Base-by-base conservation (phyloP, 1,140 invertebrate genomes). In the Pseudomyrmex sp. region DNA sequence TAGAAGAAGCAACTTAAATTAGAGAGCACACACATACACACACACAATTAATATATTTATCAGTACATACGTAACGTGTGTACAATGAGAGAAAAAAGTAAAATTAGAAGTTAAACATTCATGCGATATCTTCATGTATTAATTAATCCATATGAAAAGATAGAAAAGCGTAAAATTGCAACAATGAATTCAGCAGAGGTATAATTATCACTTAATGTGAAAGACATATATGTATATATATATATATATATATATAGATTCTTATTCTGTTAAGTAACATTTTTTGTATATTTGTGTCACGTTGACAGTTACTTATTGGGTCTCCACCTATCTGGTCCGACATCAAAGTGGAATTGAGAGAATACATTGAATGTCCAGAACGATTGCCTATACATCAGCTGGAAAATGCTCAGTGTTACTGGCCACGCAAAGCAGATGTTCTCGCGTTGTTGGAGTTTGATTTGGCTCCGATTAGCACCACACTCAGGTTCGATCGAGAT, bases 401-500 rank as follows among this genome's bases (percentile, higher is more conserved):
- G 82, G 93, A 96, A 86, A 94, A 94, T 89, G 91, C 94, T 58
- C 95, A 95, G 89, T 95, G 95, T 91, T 96, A 95, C 88, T 96
- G 95, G 94, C 93, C 95, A 1, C 90, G 96, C 73, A 85, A 94
- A 56, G 92, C 94, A 8, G 87, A 96, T 86, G 90, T 95, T 62
- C 86, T 93, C 35, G 91, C 94, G n/a, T 91, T 97, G 52, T 94
- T 95, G 52, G 86, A 94, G 79, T 94, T 87, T 87, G 94, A 95
- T 83, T 84, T 94, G 50, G 93, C 94, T 56, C 95, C 95, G 0
- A 77, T 94, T 75, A 92, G 93, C 10, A 95, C 95, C 1, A 95
- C 93, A 1, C 88, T 96, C 20, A 95, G 95, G 93, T 96, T 96
- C 63, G 95, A 96, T 87, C 94, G 97, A 76, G 96, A 98, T 94